These are phyloP conservation scores for Ctenodactylus gundi DNA, from an alignment of 2,113 vertebrate species.

Conservation along the genomic window DNA sequence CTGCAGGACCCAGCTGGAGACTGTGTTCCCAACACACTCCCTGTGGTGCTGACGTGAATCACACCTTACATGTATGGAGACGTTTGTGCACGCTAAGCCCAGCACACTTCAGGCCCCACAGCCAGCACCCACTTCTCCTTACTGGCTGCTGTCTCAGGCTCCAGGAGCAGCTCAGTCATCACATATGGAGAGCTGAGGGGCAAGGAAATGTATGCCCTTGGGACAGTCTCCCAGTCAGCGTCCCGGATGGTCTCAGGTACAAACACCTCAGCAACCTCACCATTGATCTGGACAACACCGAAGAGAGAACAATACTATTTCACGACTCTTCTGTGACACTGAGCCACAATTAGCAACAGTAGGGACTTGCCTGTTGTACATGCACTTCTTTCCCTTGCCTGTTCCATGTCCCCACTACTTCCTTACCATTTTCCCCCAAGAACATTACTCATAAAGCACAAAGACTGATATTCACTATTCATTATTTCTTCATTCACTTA, in stretches of 20 bases:
- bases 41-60: not conserved
- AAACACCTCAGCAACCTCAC: not conserved
- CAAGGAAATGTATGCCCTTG: not conserved
- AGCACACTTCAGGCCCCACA: not conserved
- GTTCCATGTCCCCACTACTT: not conserved
- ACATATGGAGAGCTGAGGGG: not conserved
- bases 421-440: not conserved
- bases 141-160: not conserved
- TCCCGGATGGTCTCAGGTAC: not conserved
- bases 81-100: not conserved
- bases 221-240: not conserved
- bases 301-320: no score
- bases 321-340: not conserved
- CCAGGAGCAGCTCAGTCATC: not conserved
- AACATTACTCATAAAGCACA: not conserved
- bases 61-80: not conserved
- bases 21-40: not conserved
- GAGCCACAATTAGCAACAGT: not conserved
- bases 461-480: not conserved
- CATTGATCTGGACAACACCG: not conserved
- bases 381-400: not conserved
- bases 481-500: constrained; percentile 9
- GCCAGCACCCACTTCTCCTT: not conserved
- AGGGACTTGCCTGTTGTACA: not conserved
- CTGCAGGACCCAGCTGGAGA: not conserved